A percentile compares a stretch with the other conserved stretches of the same genome.
phyloP scores from a whole-genome alignment of 2,113 vertebrate species.

The Uropsilus gracilis region DNA sequence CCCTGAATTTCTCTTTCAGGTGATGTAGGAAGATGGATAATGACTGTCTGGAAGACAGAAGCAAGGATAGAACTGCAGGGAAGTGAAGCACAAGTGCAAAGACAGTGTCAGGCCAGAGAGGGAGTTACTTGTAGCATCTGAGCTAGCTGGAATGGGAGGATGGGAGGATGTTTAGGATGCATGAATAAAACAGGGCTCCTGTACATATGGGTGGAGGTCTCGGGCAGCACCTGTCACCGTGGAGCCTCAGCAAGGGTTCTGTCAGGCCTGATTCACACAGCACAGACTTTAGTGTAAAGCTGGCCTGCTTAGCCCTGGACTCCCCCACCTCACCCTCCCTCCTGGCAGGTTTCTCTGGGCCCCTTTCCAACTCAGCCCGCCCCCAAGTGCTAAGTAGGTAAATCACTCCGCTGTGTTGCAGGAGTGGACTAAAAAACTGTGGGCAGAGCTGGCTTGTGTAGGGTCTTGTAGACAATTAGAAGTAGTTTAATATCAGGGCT shows the following conservation, averaged over 20 bases:
- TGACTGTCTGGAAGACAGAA: neutral
- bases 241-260: neutral
- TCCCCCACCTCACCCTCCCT: neutral
- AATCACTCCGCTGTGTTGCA: neutral
- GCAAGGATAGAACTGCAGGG: neutral
- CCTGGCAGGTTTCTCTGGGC: neutral
- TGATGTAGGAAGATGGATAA: conserved; percentile 1
- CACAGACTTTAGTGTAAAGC: neutral
- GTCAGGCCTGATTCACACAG: neutral
- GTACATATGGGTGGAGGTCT: neutral
- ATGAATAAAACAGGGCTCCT: neutral
- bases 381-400: neutral
- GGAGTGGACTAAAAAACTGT: neutral
- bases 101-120: neutral
- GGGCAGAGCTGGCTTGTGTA: neutral
- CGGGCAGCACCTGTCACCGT: neutral
- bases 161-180: neutral
- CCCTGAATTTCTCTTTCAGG: neutral
- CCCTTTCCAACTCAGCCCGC: neutral
- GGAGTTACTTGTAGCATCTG: neutral
- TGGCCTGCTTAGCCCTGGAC: neutral
- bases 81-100: conserved; percentile 24
- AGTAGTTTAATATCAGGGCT: neutral
- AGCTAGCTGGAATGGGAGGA: neutral
- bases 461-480: neutral